Base-by-base conservation (phyloP, 1,140 invertebrate species). In the Monochamus saltuarius region DNA sequence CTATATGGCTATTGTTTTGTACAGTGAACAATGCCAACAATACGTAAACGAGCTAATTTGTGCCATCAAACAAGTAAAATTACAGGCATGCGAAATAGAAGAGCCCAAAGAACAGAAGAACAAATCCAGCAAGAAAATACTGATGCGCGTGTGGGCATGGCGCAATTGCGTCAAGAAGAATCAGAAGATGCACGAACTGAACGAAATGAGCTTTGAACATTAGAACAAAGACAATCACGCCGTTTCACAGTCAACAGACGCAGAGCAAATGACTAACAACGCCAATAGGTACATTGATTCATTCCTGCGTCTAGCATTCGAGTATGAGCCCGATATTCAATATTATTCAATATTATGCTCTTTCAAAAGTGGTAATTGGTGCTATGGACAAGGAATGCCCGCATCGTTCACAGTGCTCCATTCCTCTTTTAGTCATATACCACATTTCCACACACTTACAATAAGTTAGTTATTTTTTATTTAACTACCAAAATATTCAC, bases 271-370 rank as follows among this genome's bases (percentile, higher is more conserved):
- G 68, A 73, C 47, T 69, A 68, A 73, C 66, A 73, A 66, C 70
- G 67, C 55, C 72, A 75, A 66, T 65, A 61, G 52, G 69, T 61
- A 64, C 68, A 69, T 63, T 64, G 58, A 69, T 70, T 76, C 71
- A 72, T 75, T 75, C 38, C 55, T 73, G 58, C 71, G 68, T 1
- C 72, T 74, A 61, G 71, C 69, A 49, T 74, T 75, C 61, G 51
- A 74, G 58, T 75, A 73, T 70, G 73, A 68, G 68, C 70, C 72
- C 51, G 70, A 74, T 65, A 68, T 73, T 68, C 66, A 73, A 58
- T n/a, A n/a, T n/a, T n/a, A n/a, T n/a, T n/a, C n/a, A n/a, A n/a
- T 75, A 76, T 65, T 74, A 66, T 40, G 67, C 71, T 61, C 70
- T 75, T 75, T 68, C 67, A 56, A 72, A 72, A 68, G 70, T 74